Conservation (phyloP, 1,140 invertebrate genomes). For the Heterodera schachtii region DNA sequence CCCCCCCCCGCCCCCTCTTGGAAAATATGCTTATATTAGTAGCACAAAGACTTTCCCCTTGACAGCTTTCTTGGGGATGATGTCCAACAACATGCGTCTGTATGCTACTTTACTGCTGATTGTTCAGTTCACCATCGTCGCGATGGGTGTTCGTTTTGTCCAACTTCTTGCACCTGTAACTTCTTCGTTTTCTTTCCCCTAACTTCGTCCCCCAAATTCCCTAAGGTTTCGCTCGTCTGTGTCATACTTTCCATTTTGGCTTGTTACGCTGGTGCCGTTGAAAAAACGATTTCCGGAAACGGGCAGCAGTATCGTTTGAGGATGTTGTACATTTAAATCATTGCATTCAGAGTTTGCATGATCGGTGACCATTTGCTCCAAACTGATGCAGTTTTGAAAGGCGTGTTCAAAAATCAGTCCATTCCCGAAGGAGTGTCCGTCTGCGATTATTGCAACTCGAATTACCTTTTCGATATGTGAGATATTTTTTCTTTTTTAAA, state of each 20-base stretch:
- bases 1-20: no score
- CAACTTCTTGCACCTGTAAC: conserved; percentile 68
- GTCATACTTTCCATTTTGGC: conserved; percentile 70
- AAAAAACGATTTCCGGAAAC: conserved; percentile 59
- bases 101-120: conserved; percentile 69
- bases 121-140: conserved; percentile 68
- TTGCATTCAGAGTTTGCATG: conserved; percentile 60
- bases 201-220: not conserved
- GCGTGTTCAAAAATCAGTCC: conserved; percentile 30
- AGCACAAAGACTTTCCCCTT: conserved; percentile 29
- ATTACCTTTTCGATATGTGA: conserved; percentile 26
- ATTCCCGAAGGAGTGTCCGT: conserved; percentile 54
- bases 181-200: conserved; percentile 23
- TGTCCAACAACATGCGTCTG: conserved; percentile 68
- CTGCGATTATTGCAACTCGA: conserved; percentile 56
- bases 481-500: conserved; percentile 4
- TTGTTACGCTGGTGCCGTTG: conserved; percentile 68
- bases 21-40: no score
- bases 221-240: conserved; percentile 67
- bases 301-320: conserved; percentile 52
- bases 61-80: conserved; percentile 60
- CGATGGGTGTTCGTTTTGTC: conserved; percentile 70
- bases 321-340: not conserved
- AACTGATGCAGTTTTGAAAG: conserved; percentile 48
- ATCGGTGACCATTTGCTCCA: conserved; percentile 58